A percentile compares a stretch with the other conserved stretches of the same genome.
These are phyloP conservation scores for Troides aeacus DNA, from an alignment of 2,888 invertebrate species.

Conservation along the genomic window DNA sequence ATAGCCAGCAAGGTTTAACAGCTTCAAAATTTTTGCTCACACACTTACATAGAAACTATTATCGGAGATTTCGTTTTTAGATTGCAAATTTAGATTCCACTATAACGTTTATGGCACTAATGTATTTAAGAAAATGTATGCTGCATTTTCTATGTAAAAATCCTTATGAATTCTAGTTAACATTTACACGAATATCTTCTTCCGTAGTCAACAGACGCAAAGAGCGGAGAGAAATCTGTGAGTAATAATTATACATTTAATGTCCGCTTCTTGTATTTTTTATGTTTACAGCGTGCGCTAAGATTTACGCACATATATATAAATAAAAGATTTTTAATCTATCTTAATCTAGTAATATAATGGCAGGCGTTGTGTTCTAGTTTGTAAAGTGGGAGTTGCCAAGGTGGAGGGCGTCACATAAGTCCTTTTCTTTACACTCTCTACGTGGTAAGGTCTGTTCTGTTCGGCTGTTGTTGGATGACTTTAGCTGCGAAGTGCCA, in stretches of 20 bases:
- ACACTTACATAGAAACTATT: background rate
- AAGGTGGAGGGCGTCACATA: constrained; percentile 77
- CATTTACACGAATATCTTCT: constrained; percentile 42
- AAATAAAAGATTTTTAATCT: background rate
- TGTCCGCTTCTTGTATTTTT: constrained; percentile 31
- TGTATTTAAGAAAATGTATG: background rate
- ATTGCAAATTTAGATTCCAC: constrained; percentile 4
- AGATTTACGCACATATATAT: constrained; percentile 18
- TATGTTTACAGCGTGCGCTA: constrained; percentile 21
- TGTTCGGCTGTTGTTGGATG: constrained; percentile 37
- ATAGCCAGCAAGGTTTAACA: background rate
- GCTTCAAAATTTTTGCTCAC: background rate
- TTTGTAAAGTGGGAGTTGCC: constrained; percentile 76
- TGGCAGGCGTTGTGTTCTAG: constrained; percentile 53
- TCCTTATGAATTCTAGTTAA: background rate
- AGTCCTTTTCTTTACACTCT: constrained; percentile 67
- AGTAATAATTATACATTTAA: constrained; percentile 56
- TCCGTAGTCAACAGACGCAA: constrained; percentile 69
- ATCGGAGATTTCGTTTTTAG: too few relatives aligned
- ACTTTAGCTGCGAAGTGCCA: constrained; percentile 36
- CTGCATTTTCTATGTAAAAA: background rate
- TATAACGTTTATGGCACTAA: constrained; percentile 9
- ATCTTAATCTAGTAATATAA: constrained; percentile 29
- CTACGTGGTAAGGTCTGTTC: constrained; percentile 74
- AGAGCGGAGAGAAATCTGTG: constrained; percentile 70